Conservation (phyloP, 2,888 invertebrate genomes). For the Ashinkailepas kermadecensis region DNA sequence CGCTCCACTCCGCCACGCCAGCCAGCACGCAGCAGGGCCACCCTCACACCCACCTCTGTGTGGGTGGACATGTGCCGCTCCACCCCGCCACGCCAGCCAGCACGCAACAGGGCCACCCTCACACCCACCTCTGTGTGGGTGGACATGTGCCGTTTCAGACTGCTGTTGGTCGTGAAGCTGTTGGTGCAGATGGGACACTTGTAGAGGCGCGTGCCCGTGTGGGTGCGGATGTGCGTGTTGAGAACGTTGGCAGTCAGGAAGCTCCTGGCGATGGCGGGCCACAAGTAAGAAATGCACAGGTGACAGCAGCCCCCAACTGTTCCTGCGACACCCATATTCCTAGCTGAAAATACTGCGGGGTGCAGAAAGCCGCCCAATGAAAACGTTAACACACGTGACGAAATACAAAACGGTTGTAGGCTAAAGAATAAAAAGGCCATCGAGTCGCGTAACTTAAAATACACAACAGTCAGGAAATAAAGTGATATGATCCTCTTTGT, state of each 20-base stretch:
- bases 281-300: background rate
- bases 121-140: constrained; percentile 43
- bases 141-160: constrained; percentile 49
- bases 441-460: no score
- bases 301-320: no score
- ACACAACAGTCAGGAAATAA: no score
- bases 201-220: constrained; percentile 45
- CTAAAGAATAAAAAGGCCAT: no score
- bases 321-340: no score
- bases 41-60: constrained; percentile 37
- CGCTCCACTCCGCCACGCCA: no score
- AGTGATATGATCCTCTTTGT: no score
- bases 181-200: constrained; percentile 49
- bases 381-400: no score
- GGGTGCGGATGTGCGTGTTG: constrained; percentile 40
- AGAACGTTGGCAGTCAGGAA: constrained; percentile 36
- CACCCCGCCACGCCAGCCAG: constrained; percentile 34
- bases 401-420: no score
- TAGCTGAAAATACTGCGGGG: no score
- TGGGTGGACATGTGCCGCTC: constrained; percentile 49
- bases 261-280: constrained; percentile 21
- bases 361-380: no score
- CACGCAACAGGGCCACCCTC: background rate
- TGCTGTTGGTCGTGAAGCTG: constrained; percentile 52
- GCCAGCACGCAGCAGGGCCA: no score